phyloP scores from a whole-genome alignment of 2,797 vertebrate genomes.

The Zalophus californianus region DNA sequence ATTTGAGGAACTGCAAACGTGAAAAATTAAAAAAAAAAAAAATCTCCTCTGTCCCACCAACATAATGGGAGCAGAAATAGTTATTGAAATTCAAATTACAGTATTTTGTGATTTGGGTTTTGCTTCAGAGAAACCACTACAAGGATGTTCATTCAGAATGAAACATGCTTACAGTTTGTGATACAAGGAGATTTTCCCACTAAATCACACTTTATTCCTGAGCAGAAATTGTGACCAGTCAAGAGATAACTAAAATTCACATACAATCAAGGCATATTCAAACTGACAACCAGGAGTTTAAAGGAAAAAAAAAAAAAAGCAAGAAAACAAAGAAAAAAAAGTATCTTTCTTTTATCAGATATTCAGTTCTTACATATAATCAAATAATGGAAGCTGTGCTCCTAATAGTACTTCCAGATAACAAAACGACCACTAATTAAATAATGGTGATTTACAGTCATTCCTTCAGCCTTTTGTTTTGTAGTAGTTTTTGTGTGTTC shows the following conservation, averaged over 20 bases:
- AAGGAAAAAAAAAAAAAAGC: not conserved
- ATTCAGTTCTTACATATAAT: not conserved
- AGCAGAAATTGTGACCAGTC: slow-evolving; percentile 52
- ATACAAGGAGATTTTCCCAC: slow-evolving; percentile 33
- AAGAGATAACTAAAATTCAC: slow-evolving; percentile 73
- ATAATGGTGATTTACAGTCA: not conserved
- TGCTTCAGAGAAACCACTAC: not conserved
- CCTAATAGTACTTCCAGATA: not conserved
- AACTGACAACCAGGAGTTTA: not conserved
- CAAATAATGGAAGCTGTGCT: not conserved
- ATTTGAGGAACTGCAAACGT: slow-evolving; percentile 24
- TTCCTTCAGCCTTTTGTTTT: not conserved
- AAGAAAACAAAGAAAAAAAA: not conserved
- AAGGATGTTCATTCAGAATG: slow-evolving; percentile 3
- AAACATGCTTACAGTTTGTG: not conserved
- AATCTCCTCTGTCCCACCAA: not conserved
- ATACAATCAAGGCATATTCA: slow-evolving; percentile 55
- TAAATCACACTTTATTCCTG: slow-evolving; percentile 44
- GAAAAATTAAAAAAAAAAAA: not conserved
- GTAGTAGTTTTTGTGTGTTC: not conserved
- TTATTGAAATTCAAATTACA: slow-evolving; percentile 54
- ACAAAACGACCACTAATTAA: not conserved
- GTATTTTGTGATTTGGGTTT: slow-evolving; percentile 55
- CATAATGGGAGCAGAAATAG: not conserved
- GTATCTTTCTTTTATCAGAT: not conserved